Percentiles rank a stretch among this genome's conserved stretches.
Evolutionary conservation across 2,113 vertebrate genomes (phyloP).

Genomic region (Myotis brandtii): DNA sequence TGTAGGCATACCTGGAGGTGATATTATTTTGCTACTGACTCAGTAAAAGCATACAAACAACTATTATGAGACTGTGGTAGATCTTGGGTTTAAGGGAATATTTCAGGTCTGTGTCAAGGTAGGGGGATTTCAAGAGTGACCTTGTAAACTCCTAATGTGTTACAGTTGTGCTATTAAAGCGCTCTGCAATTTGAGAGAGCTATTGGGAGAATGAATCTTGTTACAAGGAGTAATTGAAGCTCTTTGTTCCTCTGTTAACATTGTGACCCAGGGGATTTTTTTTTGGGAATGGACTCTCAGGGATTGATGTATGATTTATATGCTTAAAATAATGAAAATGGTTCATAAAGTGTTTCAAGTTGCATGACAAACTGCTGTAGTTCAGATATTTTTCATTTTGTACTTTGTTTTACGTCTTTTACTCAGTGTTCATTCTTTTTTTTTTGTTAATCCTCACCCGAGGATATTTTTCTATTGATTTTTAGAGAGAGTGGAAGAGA

Average conservation of each 20-base stretch:
- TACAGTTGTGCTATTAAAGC: not conserved
- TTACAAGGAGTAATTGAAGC: not conserved
- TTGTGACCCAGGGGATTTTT: not conserved
- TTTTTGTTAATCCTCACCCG: too few species aligned
- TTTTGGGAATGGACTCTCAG: not conserved
- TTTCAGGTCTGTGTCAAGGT: not conserved
- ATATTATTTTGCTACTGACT: not conserved
- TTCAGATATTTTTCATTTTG: constrained; percentile 35
- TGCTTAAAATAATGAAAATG: constrained; percentile 24
- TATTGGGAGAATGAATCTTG: not conserved
- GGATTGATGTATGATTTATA: not conserved
- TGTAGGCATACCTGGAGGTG: not conserved
- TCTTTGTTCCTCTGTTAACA: not conserved
- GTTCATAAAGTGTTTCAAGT: not conserved
- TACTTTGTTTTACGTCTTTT: not conserved
- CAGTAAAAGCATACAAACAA: not conserved
- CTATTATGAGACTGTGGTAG: not conserved
- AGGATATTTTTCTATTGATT: too few species aligned
- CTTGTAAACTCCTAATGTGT: not conserved
- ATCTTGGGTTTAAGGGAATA: not conserved
- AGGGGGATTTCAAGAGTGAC: not conserved
- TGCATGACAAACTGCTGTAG: not conserved
- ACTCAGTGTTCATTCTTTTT: not conserved
- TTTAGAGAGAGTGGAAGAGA: too few species aligned
- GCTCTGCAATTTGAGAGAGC: not conserved